Conservation (phyloP, 1,140 invertebrate species). For the Caenorhabditis inopinata region DNA sequence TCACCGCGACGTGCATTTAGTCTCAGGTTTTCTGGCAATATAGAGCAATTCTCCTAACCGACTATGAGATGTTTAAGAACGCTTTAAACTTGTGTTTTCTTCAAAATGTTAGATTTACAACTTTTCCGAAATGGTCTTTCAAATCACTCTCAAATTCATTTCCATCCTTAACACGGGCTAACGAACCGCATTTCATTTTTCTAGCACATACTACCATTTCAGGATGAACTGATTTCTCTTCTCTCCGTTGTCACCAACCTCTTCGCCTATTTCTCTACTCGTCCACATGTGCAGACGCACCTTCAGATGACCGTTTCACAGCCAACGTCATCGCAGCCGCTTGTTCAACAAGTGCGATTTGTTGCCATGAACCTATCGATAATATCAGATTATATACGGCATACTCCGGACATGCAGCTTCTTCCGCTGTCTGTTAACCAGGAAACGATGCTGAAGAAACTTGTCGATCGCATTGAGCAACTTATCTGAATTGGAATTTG, state of each 20-base stretch:
- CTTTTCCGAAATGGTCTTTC: too few species aligned
- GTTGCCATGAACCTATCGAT: conserved; percentile 2
- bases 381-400: conserved; percentile 31
- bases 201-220: neutral
- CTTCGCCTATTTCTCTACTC: conserved; percentile 16
- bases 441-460: conserved; percentile 13
- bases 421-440: conserved; percentile 35
- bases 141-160: too few species aligned
- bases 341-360: conserved; percentile 35
- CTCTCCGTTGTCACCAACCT: neutral
- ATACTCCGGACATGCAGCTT: conserved; percentile 38
- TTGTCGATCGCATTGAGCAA: conserved; percentile 24
- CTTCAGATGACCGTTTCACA: neutral
- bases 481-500: neutral
- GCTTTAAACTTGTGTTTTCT: too few species aligned
- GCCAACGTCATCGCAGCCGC: neutral
- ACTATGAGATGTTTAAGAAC: too few species aligned
- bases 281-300: conserved; percentile 25
- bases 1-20: too few species aligned
- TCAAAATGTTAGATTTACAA: too few species aligned
- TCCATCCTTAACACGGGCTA: too few species aligned
- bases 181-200: too few species aligned
- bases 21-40: too few species aligned
- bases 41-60: too few species aligned
- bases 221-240: conserved; percentile 33